Evolutionary conservation across 1,140 invertebrate genomes (phyloP), one percentile per base, ranked within the genome.

Genomic region (Leguminivora glycinivorella): DNA sequence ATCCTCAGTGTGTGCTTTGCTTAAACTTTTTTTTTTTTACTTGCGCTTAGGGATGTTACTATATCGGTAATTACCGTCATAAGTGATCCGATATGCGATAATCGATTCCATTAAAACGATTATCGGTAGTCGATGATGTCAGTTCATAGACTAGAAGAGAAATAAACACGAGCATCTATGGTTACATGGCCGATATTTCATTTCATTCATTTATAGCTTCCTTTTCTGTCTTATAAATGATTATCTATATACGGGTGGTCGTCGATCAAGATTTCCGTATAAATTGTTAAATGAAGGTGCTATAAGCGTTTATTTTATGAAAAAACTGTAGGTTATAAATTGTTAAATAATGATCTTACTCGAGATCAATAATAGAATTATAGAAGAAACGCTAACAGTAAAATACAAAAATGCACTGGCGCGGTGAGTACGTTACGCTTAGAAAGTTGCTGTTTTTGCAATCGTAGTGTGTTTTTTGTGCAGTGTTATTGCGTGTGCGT

Each of bases 341-440:
- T 88, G 83, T 88, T 88, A 86, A 92, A 95, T 92, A 93, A 99
- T 99, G 98, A 99, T 99, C 94, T 95, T 99, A 90, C 94, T 99
- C 81, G 98, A 99, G 95, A 98, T 99, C 93, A 98, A 99, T 93
- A 99, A 99, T 93, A 96, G 98, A 92, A 98, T 99, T 92, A 95
- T 99, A 78, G 97, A 99, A 94, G 98, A 99, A 93, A 98, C 98
- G 47, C 93, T 99, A 85, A 95, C 95, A 83, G 94, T 97, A 74
- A 99, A 99, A 94, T 98, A 98, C 93, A 97, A 96, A 93, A 98
- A 98, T 95, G 96, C 96, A 82, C 93, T 97, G 88, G 96, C 96
- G 78, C 97, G 97, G 98, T 99, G 93, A 96, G 97, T 95, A 89
- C 83, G 82, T 89, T 89, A 89, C 81, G 83, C 83, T 88, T 88